These are phyloP conservation scores for Campopleginae sp. DNA, from an alignment of 2,888 invertebrate genomes.

Conservation along the genomic window DNA sequence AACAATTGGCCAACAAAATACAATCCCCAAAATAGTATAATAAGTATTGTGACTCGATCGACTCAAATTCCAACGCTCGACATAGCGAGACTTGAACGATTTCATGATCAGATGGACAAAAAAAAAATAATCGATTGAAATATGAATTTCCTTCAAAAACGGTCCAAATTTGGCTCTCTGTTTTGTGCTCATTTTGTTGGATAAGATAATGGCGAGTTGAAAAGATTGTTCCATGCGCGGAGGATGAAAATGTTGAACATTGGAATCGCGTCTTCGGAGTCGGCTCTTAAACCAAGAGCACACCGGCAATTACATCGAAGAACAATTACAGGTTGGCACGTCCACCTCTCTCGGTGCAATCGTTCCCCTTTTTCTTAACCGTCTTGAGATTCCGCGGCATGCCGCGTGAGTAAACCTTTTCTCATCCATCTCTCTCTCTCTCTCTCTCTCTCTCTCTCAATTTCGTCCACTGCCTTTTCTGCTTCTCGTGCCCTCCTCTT, in stretches of 20 bases:
- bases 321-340: slow-evolving; percentile 82
- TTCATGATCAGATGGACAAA: background rate
- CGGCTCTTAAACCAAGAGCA: slow-evolving; percentile 31
- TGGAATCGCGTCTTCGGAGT: slow-evolving; percentile 33
- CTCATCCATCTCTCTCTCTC: slow-evolving; percentile 47
- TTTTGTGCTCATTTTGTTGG: background rate
- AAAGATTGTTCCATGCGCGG: background rate
- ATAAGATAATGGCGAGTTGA: background rate
- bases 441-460: slow-evolving; percentile 1
- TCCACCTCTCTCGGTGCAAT: slow-evolving; percentile 74
- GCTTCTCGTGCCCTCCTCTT: background rate
- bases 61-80: too few species aligned
- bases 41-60: too few species aligned
- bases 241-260: slow-evolving; percentile 49
- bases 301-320: slow-evolving; percentile 80
- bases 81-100: background rate
- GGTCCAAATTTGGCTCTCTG: background rate
- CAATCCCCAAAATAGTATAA: too few species aligned
- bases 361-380: slow-evolving; percentile 76
- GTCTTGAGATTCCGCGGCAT: slow-evolving; percentile 75
- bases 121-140: background rate
- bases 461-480: background rate
- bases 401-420: slow-evolving; percentile 72
- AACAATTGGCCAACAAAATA: too few species aligned
- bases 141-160: background rate